Percentiles rank a stretch among this genome's conserved stretches.
Evolutionary conservation across 2,797 vertebrate species (phyloP).

Genomic region (Thunnus albacares): DNA sequence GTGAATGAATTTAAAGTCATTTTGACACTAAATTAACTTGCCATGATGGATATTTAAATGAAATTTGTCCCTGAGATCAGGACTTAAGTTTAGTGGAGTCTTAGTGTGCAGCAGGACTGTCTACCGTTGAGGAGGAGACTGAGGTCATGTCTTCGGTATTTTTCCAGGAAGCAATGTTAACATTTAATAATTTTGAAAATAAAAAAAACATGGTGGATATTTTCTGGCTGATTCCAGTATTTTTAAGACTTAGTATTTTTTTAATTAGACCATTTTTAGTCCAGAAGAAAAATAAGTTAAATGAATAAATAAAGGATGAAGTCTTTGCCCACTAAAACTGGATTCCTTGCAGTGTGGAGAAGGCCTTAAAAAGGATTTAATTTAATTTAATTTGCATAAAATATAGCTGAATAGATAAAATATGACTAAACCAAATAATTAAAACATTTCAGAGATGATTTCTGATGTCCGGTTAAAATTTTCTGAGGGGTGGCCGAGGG

Average conservation of each 20-base stretch:
- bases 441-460: background rate
- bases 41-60: background rate
- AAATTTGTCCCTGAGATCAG: background rate
- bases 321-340: background rate
- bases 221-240: too few species aligned
- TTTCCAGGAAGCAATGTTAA: background rate
- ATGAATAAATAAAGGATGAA: background rate
- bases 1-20: background rate
- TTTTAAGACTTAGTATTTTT: background rate
- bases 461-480: too few species aligned
- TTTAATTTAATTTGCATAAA: too few species aligned
- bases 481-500: too few species aligned
- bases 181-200: too few species aligned
- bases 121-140: too few species aligned
- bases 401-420: background rate
- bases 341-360: background rate
- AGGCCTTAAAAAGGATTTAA: background rate
- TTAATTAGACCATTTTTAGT: too few species aligned
- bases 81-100: background rate
- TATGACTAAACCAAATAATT: background rate
- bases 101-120: background rate
- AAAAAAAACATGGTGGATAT: too few species aligned
- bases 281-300: too few species aligned
- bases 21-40: background rate
- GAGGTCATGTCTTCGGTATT: background rate